Evolutionary conservation across 2,113 vertebrate genomes (phyloP), one percentile per base, ranked within the genome.

Genomic region (Setophaga coronata): DNA sequence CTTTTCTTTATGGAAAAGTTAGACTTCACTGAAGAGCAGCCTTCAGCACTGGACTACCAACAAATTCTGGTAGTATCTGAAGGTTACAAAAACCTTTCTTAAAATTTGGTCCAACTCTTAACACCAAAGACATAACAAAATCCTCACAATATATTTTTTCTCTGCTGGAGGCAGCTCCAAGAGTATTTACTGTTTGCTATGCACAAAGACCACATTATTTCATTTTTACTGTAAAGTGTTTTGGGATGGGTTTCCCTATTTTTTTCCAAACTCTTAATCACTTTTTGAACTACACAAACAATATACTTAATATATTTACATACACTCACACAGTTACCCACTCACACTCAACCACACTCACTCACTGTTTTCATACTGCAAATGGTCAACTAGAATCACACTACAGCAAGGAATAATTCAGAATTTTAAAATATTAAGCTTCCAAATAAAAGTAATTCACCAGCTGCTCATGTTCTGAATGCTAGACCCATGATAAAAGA

Each of bases 171-270:
- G 50, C 26, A 82, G 38, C 8, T 81, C 26, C 31, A 70, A 36
- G 6, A 34, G 5, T 65, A 87, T 47, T 82, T 61, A 42, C 9
- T 79, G 51, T 33, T 78, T 34, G 14, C 31, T 25, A 45, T 19
- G 6, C 16, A 82, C 0, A 1, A 85, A 79, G 42, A 50, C 2
- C 0, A 20, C 19, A 74, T 8, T 6, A 9, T 48, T 56, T 74
- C 16, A 34, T 26, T 57, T 79, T 14, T 36, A 86, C 5, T 24
- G 51, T 28, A 54, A 7, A 67, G 29, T n/a, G 18, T 18, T 91
- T 65, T 65, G 36, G 10, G 15, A n/a, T n/a, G 4, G 11, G 3
- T 31, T 88, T 64, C 16, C 24, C 8, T 11, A 7, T 13, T 62
- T 67, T 79, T 72, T 21, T 1, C 10, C 14, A 57, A 70, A 40